A percentile compares a stretch with the other conserved stretches of the same genome.
Conservation (phyloP, 2,113 vertebrate genomes). For the Willisornis vidua region DNA sequence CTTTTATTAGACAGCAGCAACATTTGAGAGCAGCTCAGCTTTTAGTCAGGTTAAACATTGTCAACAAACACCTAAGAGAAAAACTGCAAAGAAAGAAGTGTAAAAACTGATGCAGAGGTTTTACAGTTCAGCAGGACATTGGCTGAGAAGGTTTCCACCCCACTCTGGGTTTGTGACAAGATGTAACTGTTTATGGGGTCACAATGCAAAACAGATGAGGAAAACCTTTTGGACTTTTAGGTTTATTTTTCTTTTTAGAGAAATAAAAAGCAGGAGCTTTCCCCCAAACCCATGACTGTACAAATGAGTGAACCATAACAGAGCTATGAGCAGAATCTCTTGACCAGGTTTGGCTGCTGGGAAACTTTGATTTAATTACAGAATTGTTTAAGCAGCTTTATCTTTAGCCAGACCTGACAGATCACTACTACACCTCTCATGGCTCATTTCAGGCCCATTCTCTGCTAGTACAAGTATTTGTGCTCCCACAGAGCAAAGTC, state of each 20-base stretch:
- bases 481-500: neutral
- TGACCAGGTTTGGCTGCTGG: neutral
- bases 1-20: neutral
- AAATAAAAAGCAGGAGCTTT: neutral
- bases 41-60: neutral
- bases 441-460: neutral
- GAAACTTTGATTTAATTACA: neutral
- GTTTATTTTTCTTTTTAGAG: neutral
- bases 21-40: neutral
- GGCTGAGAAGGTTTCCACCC: neutral
- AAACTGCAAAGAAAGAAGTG: neutral
- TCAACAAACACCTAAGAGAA: neutral
- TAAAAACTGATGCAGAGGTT: neutral
- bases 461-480: neutral
- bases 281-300: fast-evolving
- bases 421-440: neutral
- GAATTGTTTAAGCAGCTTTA: neutral
- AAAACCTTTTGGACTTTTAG: neutral
- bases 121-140: neutral
- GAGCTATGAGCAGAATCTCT: neutral
- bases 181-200: neutral
- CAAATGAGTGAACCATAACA: neutral
- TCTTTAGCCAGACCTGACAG: neutral
- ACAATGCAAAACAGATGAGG: neutral
- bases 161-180: neutral